A percentile compares a stretch with the other conserved stretches of the same genome.
These are phyloP conservation scores for Myotis davidii DNA, from an alignment of 2,113 vertebrate genomes.

Conservation along the genomic window DNA sequence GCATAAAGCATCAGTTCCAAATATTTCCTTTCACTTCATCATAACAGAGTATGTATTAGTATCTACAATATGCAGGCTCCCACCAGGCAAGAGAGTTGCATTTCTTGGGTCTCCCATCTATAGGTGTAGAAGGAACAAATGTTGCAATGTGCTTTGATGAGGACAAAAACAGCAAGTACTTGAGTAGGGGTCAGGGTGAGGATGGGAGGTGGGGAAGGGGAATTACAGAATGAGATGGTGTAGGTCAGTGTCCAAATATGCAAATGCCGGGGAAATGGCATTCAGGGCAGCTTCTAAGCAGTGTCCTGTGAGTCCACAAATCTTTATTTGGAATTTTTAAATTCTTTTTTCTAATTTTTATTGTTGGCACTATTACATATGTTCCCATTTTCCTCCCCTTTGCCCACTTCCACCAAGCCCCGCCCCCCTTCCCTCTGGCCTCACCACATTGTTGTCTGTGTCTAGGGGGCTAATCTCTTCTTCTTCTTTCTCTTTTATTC, in stretches of 20 bases:
- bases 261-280: background rate
- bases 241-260: background rate
- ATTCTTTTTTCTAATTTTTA: background rate
- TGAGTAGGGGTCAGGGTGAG: background rate
- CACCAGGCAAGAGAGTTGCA: background rate
- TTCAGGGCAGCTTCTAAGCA: background rate
- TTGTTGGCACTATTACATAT: too few species aligned
- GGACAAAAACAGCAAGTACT: background rate
- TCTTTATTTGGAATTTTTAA: slow-evolving; percentile 48
- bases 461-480: too few species aligned
- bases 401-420: too few species aligned
- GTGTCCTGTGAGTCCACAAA: background rate
- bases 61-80: background rate
- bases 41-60: background rate
- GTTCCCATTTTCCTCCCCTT: too few species aligned
- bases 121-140: background rate
- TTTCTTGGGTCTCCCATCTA: background rate
- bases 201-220: background rate
- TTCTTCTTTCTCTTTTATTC: background rate
- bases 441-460: too few species aligned
- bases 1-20: background rate
- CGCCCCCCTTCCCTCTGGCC: too few species aligned
- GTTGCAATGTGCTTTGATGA: background rate
- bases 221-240: background rate
- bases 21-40: background rate